Evolutionary conservation across 2,113 vertebrate genomes (phyloP), one percentile per base, ranked within the genome.

Genomic region (Petaurus breviceps): DNA sequence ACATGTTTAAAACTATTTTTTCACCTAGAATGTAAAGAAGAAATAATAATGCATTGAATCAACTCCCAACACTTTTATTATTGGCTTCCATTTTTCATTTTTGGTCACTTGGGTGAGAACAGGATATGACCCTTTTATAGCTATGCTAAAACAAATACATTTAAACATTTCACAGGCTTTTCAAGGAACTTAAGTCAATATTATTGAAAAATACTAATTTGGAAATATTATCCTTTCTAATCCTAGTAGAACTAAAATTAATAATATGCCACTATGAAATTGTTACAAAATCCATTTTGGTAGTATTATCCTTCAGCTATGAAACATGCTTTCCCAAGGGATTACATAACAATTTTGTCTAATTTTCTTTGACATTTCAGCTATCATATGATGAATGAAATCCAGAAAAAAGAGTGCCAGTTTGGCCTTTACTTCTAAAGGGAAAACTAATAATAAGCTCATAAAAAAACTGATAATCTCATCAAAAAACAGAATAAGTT

Each of bases 361-460:
- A 93, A 98, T 98, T 98, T 98, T 94, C 96, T 98, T 95, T 98
- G 97, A 98, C 96, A 97, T 98, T 98, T 98, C 97, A 97, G 94
- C 95, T 97, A 97, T 94, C 91, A 84, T 57, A 23, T 90, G 92
- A 98, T 94, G 96, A 98, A 98, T 97, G 95, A 98, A 98, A 97
- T 93, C 90, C 96, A 94, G 93, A 54, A 84, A 84, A 43, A 77
- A 96, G 95, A 90, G 11, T 94, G 57, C 95, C 94, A 96, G 46
- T 92, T 96, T 98, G 97, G 95, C 97, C 96, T 98, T 51, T 93
- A 94, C 25, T 98, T 95, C 94, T 94, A 95, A 97, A 98, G 90
- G 90, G n/a, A 96, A 98, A 96, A 93, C 0, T 49, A 91, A 90
- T 95, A 96, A 97, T 97, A 92, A 43, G 26, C 9, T 68, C 50